phyloP scores from a whole-genome alignment of 1,140 invertebrate genomes.

The Drosophila eugracilis region DNA sequence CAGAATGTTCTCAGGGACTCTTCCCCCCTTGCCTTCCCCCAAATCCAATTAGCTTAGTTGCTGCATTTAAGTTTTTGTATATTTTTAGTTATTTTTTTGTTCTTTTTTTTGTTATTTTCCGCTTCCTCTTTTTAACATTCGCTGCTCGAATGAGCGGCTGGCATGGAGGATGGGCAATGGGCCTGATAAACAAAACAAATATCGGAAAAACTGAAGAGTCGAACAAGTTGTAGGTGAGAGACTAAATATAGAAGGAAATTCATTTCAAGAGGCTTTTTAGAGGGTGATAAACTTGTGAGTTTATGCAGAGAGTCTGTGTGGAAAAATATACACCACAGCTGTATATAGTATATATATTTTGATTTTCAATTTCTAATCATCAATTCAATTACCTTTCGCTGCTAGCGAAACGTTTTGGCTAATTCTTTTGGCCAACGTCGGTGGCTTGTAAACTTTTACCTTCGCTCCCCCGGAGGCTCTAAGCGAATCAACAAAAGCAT shows the following conservation, averaged over 20 bases:
- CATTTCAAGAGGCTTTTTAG: constrained; percentile 10
- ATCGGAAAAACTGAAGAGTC: constrained; percentile 36
- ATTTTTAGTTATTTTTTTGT: constrained; percentile 62
- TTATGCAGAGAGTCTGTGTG: constrained; percentile 7
- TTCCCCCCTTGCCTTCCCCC: not conserved
- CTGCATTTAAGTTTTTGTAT: constrained; percentile 50
- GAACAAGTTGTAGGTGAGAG: constrained; percentile 44
- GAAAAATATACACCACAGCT: constrained; percentile 3
- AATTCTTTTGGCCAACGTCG: constrained; percentile 35
- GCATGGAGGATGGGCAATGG: constrained; percentile 44
- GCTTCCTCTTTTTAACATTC: constrained; percentile 35
- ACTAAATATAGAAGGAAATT: constrained; percentile 16
- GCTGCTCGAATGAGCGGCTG: constrained; percentile 36
- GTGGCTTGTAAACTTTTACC: constrained; percentile 61
- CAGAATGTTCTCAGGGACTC: not conserved
- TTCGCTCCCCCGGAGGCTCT: constrained; percentile 19
- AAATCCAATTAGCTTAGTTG: constrained; percentile 71
- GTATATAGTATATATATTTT: not conserved
- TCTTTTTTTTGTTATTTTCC: constrained; percentile 22
- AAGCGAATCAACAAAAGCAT: constrained; percentile 29
- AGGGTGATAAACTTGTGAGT: constrained; percentile 25
- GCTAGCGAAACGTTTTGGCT: constrained; percentile 22
- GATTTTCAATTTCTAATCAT: not conserved
- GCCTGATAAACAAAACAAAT: constrained; percentile 53
- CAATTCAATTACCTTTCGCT: constrained; percentile 58